Base-by-base conservation (phyloP, 2,888 invertebrate genomes). In the Eurytoma adleriae region DNA sequence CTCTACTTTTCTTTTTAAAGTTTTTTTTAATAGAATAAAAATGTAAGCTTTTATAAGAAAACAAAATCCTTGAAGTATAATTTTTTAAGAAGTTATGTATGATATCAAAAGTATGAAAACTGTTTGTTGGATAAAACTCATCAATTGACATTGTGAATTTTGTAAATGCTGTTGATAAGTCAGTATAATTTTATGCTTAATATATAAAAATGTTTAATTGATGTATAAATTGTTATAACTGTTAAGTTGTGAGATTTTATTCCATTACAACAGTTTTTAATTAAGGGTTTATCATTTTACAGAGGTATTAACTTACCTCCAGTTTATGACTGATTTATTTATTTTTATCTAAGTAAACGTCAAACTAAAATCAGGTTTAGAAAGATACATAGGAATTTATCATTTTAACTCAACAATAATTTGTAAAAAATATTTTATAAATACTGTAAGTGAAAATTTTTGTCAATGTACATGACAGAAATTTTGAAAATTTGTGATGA, bases 401-500 rank as follows among this genome's bases (percentile, higher is more conserved):
- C 24, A 27, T 61, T 27, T 62, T 30, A 24, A 27, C 24, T n/a
- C 24, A 27, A 62, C 61, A 27, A 62, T 27, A 30, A 16, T 4
- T 27, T 16, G 13, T 62, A 62, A 62, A 20, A 61, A 30, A 30
- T 30, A 30, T 30, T 30, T 30, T 30, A 30, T 30, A 30, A 30
- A 3, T 30, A 30, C 30, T 30, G 30, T 30, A 30, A 30, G 30
- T 3, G 30, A 30, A 68, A 54, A 50, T 68, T 68, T 68, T n/a
- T 54, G 54, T 54, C 7, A 27, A 50, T 18, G 13, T 54, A 61
- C 14, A 27, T 54, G 54, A 54, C n/a, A 54, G 14, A 68, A 68
- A 68, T 68, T 18, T 48, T 20, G 14, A 59, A 71, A 57, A 67
- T 78, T 67, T 81, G 80, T 79, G 50, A 77, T 79, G 71, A 81